Conservation (phyloP, 1,140 invertebrate species). For the Drosophila ambigua region DNA sequence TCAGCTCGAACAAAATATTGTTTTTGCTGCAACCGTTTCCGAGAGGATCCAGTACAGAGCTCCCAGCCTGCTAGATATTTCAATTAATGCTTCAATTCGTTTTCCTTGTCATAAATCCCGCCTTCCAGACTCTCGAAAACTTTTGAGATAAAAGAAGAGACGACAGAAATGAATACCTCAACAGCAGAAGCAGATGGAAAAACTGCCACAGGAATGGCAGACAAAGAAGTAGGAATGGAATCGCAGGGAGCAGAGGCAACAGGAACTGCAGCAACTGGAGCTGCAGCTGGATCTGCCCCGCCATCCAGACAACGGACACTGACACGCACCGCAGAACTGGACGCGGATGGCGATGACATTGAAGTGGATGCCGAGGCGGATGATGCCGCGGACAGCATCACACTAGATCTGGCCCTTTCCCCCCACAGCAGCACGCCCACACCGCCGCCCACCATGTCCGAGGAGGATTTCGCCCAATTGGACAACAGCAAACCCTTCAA, state of each 20-base stretch:
- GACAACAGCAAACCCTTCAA: slow-evolving; percentile 76
- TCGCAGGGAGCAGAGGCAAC: not conserved
- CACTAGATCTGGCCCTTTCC: slow-evolving; percentile 66
- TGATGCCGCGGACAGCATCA: slow-evolving; percentile 71
- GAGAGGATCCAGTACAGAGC: slow-evolving; percentile 9
- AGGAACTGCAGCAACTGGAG: not conserved
- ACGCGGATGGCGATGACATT: slow-evolving; percentile 63
- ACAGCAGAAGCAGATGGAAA: slow-evolving; percentile 35
- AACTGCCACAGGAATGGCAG: not conserved
- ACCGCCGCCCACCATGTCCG: slow-evolving; percentile 61
- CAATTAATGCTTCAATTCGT: slow-evolving; percentile 57
- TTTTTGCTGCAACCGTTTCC: not conserved
- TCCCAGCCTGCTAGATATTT: slow-evolving; percentile 28
- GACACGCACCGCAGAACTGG: slow-evolving; percentile 66
- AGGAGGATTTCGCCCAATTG: slow-evolving; percentile 64
- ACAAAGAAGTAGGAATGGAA: not conserved
- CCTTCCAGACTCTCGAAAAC: slow-evolving; percentile 21
- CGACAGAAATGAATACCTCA: slow-evolving; percentile 62
- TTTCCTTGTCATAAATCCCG: slow-evolving; percentile 48
- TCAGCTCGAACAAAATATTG: not conserved
- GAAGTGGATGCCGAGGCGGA: slow-evolving; percentile 53
- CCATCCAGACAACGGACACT: slow-evolving; percentile 61
- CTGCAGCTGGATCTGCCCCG: slow-evolving; percentile 23
- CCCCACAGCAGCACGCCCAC: slow-evolving; percentile 60
- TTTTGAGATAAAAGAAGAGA: slow-evolving; percentile 33